Conservation (phyloP, 1,140 invertebrate species). For the Drosophila pseudoobscura region DNA sequence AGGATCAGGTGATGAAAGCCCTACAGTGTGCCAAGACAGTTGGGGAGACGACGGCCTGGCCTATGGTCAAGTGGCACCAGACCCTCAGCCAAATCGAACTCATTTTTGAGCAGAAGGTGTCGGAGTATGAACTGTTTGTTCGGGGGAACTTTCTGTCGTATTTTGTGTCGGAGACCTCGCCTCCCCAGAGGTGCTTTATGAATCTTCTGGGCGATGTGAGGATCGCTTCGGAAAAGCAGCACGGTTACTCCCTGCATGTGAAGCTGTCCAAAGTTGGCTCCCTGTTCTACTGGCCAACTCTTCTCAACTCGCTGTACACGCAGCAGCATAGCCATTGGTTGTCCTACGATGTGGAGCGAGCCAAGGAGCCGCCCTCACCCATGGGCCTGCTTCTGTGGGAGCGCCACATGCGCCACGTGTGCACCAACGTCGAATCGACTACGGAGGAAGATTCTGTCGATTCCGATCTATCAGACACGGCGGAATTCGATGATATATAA, state of each 20-base stretch:
- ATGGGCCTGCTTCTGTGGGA: conserved; percentile 20
- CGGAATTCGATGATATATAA: conserved; percentile 8
- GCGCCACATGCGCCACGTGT: background rate
- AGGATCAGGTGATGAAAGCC: background rate
- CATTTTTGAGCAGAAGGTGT: conserved; percentile 46
- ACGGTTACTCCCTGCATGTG: conserved; percentile 42
- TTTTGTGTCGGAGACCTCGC: conserved; percentile 6
- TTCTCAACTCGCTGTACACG: conserved; percentile 23
- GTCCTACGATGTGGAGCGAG: conserved; percentile 37
- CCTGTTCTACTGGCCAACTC: conserved; percentile 34
- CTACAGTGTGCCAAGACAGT: conserved; percentile 8
- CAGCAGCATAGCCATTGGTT: conserved; percentile 53
- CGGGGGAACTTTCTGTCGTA: conserved; percentile 30
- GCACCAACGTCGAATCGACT: background rate
- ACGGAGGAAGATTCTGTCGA: background rate
- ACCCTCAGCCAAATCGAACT: conserved; percentile 37
- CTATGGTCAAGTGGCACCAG: conserved; percentile 59
- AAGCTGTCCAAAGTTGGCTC: conserved; percentile 47
- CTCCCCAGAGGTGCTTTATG: conserved; percentile 48
- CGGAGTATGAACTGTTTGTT: conserved; percentile 41
- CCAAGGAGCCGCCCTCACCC: background rate
- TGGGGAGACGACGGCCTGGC: conserved; percentile 26
- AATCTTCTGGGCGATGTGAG: conserved; percentile 50
- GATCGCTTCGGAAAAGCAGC: conserved; percentile 39
- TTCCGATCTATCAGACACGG: background rate